A percentile compares a stretch with the other conserved stretches of the same genome.
These are phyloP conservation scores for Hyaena hyaena DNA, from an alignment of 2,113 vertebrate species.

Conservation along the genomic window DNA sequence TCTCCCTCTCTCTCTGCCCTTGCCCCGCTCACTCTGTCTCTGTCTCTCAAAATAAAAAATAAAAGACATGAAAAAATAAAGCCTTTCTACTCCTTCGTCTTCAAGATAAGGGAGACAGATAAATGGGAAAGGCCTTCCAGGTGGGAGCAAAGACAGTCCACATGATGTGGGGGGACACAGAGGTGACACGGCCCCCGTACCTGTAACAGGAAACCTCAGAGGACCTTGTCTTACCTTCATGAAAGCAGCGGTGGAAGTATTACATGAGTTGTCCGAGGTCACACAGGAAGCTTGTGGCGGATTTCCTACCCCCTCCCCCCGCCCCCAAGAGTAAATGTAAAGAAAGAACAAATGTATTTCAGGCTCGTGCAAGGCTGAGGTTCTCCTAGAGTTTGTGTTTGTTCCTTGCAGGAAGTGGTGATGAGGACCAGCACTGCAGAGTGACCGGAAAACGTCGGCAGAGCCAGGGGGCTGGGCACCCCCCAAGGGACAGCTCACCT, in stretches of 20 bases:
- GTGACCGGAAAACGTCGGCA: background rate
- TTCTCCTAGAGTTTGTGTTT: conserved; percentile 48
- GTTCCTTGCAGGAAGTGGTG: conserved; percentile 54
- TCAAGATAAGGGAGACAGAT: background rate
- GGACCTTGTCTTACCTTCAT: background rate
- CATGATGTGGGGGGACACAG: background rate
- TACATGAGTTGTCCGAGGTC: background rate
- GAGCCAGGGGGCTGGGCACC: background rate
- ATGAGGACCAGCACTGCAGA: conserved; percentile 48
- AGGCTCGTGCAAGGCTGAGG: background rate
- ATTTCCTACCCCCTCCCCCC: background rate
- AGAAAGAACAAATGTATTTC: background rate
- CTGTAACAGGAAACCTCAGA: rapidly evolving
- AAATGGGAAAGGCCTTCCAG: background rate
- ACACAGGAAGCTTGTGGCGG: background rate
- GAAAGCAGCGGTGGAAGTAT: background rate
- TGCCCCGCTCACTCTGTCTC: no score
- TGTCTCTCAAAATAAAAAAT: no score
- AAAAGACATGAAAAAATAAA: background rate
- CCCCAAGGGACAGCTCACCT: background rate
- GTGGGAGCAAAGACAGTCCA: background rate
- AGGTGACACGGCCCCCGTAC: background rate
- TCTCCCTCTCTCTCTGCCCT: no score
- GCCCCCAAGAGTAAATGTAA: no score
- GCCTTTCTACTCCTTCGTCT: background rate